Conservation (phyloP, 2,888 invertebrate genomes). For the Oxyteleia sp. region DNA sequence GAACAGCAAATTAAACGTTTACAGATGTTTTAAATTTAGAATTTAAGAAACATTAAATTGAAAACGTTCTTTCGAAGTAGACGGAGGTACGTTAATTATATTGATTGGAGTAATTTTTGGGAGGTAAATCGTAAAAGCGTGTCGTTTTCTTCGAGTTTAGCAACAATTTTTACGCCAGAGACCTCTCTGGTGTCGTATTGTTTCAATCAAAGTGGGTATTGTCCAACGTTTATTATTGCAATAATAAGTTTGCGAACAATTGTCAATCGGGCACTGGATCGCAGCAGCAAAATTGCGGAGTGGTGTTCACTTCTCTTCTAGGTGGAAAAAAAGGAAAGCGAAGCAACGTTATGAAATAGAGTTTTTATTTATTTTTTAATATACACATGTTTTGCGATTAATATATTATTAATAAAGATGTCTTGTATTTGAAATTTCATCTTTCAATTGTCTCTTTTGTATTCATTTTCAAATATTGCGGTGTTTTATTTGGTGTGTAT, state of each 20-base stretch:
- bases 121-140: too few relatives aligned
- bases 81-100: too few relatives aligned
- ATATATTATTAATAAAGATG: slow-evolving; percentile 15
- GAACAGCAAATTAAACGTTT: too few relatives aligned
- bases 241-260: slow-evolving; percentile 34
- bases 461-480: too few relatives aligned
- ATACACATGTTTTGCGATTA: slow-evolving; percentile 10
- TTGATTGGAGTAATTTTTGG: too few relatives aligned
- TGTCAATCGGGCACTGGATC: slow-evolving; percentile 8
- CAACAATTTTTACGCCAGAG: too few relatives aligned
- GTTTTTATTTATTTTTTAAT: slow-evolving; percentile 9
- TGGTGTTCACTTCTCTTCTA: slow-evolving; percentile 33
- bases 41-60: too few relatives aligned
- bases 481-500: background rate
- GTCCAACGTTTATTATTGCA: slow-evolving; percentile 26
- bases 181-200: slow-evolving; percentile 46
- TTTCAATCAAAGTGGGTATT: slow-evolving; percentile 16
- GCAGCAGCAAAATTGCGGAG: slow-evolving; percentile 4
- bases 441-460: background rate
- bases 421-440: background rate
- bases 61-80: too few relatives aligned
- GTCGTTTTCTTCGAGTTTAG: too few relatives aligned
- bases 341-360: background rate
- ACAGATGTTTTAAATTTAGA: too few relatives aligned
- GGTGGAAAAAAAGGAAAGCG: slow-evolving; percentile 2